These are phyloP conservation scores for Drosophila malerkotliana DNA, from an alignment of 1,140 invertebrate genomes.

Conservation along the genomic window DNA sequence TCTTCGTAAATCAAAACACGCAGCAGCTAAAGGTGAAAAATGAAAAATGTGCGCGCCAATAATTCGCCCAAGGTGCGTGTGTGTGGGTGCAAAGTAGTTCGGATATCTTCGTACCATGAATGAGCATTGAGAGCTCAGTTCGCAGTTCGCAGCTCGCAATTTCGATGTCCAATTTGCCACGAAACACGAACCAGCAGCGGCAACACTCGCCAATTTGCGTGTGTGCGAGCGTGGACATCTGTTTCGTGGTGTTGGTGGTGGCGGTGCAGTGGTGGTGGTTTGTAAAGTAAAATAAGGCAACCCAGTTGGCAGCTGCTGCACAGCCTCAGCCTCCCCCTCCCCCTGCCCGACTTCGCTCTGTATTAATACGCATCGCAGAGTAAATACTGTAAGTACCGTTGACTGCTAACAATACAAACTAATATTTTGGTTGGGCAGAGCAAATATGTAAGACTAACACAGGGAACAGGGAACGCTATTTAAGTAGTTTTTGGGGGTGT, in stretches of 20 bases:
- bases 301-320: conserved; percentile 55
- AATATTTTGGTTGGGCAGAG: conserved; percentile 38
- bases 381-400: conserved; percentile 15
- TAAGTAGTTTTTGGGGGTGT: neutral
- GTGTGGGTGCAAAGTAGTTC: conserved; percentile 8
- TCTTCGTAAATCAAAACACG: conserved; percentile 67
- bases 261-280: conserved; percentile 42
- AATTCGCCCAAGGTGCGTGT: conserved; percentile 30
- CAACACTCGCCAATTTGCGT: conserved; percentile 9
- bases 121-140: conserved; percentile 43
- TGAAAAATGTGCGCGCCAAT: conserved; percentile 79
- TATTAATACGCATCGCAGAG: conserved; percentile 4
- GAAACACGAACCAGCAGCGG: conserved; percentile 36
- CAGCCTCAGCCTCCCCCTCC: conserved; percentile 31
- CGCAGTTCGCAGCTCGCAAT: conserved; percentile 25
- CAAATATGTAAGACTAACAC: conserved; percentile 18
- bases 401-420: conserved; percentile 42
- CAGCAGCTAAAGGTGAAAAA: conserved; percentile 70
- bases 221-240: conserved; percentile 35
- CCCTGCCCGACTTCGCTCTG: neutral
- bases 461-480: neutral
- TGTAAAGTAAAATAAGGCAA: conserved; percentile 38
- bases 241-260: conserved; percentile 35
- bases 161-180: conserved; percentile 54
- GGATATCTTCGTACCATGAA: conserved; percentile 34